Conservation (phyloP, 2,797 vertebrate genomes). For the Sparidentex hasta region DNA sequence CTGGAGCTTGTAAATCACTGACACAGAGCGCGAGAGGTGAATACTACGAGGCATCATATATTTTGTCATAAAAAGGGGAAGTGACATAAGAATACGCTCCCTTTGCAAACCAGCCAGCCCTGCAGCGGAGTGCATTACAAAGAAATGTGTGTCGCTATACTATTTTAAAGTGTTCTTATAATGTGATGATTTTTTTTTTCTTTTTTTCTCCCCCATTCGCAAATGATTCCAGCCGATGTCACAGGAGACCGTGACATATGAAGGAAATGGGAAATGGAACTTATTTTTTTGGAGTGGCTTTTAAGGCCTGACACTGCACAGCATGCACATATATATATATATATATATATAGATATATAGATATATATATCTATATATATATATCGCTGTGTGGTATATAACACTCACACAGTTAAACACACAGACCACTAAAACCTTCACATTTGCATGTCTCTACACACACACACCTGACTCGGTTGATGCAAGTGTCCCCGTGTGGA, state of each 20-base stretch:
- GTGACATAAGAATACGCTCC: not conserved
- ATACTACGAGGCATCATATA: not conserved
- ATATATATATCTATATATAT: too few species aligned
- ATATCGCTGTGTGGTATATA: not conserved
- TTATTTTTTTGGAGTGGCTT: conserved; percentile 29
- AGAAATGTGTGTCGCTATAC: not conserved
- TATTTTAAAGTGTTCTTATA: conserved; percentile 1
- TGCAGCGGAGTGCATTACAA: not conserved
- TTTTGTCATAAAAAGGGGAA: conserved; percentile 9
- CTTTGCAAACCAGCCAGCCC: not conserved
- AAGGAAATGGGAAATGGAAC: conserved; percentile 29
- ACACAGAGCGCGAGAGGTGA: not conserved
- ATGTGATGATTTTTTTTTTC: not conserved
- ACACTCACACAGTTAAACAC: conserved; percentile 9
- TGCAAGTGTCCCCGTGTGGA: conserved; percentile 59
- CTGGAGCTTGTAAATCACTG: conserved; percentile 22
- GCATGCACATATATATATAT: not conserved
- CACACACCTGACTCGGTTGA: conserved; percentile 37
- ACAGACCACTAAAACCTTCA: conserved; percentile 27
- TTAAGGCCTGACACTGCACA: conserved; percentile 31
- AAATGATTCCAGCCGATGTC: conserved; percentile 13
- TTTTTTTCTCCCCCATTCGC: not conserved
- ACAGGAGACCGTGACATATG: conserved; percentile 15
- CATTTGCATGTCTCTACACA: conserved; percentile 41
- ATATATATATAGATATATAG: too few species aligned